These are phyloP conservation scores for Scomber japonicus DNA, from an alignment of 2,113 vertebrate genomes.

Conservation along the genomic window DNA sequence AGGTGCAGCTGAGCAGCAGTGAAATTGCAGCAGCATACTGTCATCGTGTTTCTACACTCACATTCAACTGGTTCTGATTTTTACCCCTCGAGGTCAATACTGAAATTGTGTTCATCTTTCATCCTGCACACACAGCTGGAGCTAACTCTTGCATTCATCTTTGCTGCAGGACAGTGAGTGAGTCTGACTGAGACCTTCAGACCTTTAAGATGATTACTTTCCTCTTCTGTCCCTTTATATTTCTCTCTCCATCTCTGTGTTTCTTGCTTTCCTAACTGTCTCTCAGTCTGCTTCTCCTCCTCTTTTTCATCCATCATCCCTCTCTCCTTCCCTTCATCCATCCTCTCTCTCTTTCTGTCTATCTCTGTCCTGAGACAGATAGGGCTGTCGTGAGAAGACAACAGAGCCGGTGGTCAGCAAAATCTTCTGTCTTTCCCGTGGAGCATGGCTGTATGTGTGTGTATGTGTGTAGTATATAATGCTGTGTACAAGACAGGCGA, in stretches of 20 bases:
- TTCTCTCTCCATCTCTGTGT: slow-evolving; percentile 41
- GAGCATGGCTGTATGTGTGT: slow-evolving; percentile 37
- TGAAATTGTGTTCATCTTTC: slow-evolving; percentile 68
- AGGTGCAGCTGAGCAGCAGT: slow-evolving; percentile 31
- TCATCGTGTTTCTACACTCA: slow-evolving; percentile 43
- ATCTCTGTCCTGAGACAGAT: slow-evolving; percentile 47
- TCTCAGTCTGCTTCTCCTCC: slow-evolving; percentile 21
- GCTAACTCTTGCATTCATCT: slow-evolving; percentile 54
- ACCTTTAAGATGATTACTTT: slow-evolving; percentile 74
- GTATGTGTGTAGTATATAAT: slow-evolving; percentile 19
- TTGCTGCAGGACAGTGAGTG: slow-evolving; percentile 66
- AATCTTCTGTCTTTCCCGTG: slow-evolving; percentile 48
- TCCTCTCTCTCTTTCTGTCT: background rate
- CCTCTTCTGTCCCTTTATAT: slow-evolving; percentile 61
- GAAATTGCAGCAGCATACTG: slow-evolving; percentile 22
- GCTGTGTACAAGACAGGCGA: slow-evolving; percentile 47
- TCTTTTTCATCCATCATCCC: slow-evolving; percentile 1
- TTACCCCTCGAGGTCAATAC: slow-evolving; percentile 39
- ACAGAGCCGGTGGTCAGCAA: slow-evolving; percentile 72
- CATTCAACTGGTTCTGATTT: slow-evolving; percentile 51
- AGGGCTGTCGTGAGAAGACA: slow-evolving; percentile 49
- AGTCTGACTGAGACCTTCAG: slow-evolving; percentile 72
- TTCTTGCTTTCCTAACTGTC: background rate
- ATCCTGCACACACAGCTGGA: slow-evolving; percentile 57
- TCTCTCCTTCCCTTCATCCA: background rate